These are phyloP conservation scores for Adelges cooleyi DNA, from an alignment of 1,140 invertebrate species.

Conservation along the genomic window DNA sequence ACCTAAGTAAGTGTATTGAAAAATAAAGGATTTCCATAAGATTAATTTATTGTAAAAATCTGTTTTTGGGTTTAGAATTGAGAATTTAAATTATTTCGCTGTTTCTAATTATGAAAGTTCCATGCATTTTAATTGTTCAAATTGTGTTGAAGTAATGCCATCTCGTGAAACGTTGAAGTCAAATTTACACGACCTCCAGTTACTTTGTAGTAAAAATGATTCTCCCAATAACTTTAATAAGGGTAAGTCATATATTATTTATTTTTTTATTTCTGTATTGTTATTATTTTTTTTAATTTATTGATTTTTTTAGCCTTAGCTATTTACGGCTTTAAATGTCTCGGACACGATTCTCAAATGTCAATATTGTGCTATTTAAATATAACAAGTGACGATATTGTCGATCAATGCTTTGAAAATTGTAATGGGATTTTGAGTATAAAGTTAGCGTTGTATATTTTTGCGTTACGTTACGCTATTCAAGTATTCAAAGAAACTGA, in stretches of 20 bases:
- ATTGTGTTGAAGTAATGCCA: constrained; percentile 11
- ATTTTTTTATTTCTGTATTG: not conserved
- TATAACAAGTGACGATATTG: constrained; percentile 8
- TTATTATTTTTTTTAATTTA: not conserved
- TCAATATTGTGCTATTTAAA: constrained; percentile 12
- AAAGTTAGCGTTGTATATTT: constrained; percentile 21
- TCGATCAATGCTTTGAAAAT: constrained; percentile 5
- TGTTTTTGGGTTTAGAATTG: not conserved
- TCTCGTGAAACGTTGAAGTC: not conserved
- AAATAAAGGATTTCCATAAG: not conserved
- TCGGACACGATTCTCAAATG: constrained; percentile 16
- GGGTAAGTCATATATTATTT: not conserved
- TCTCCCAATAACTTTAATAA: not conserved
- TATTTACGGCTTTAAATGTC: constrained; percentile 17
- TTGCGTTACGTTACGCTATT: not conserved
- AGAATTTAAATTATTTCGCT: constrained; percentile 14
- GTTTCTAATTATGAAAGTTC: constrained; percentile 13
- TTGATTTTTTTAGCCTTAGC: constrained; percentile 3
- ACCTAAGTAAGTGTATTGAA: not conserved
- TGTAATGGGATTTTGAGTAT: constrained; percentile 8
- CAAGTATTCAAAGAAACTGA: not conserved
- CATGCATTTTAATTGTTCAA: constrained; percentile 11
- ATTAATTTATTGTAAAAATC: not conserved
- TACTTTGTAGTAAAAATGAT: not conserved
- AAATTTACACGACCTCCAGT: not conserved